Conservation (phyloP, 2,888 invertebrate species). For the Selenia dentaria region DNA sequence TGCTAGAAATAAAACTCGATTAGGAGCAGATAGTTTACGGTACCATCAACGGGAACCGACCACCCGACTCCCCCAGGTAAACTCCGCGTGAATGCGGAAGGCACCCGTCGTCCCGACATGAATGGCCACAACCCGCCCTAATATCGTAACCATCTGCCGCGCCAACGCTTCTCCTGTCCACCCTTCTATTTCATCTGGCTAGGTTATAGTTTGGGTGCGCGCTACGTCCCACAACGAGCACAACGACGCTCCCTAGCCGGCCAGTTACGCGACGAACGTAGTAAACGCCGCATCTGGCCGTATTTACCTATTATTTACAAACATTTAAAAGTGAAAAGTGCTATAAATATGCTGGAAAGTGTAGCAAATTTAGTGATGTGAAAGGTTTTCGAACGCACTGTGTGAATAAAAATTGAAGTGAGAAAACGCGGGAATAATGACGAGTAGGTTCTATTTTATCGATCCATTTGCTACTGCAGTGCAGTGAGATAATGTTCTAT, state of each 20-base stretch:
- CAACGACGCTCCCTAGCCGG: conserved; percentile 47
- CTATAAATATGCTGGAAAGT: neutral
- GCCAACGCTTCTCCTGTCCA: conserved; percentile 47
- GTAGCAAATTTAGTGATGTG: conserved; percentile 3
- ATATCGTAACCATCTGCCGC: conserved; percentile 54
- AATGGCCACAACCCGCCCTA: conserved; percentile 69
- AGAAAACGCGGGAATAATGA: conserved; percentile 64
- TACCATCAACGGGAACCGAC: conserved; percentile 16
- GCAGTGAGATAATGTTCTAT: conserved; percentile 59
- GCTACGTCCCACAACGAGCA: conserved; percentile 59
- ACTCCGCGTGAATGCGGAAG: conserved; percentile 67
- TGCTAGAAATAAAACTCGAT: neutral
- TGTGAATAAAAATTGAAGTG: conserved; percentile 32
- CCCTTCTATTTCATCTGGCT: conserved; percentile 72
- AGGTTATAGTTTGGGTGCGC: conserved; percentile 77
- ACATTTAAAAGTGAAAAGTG: conserved; percentile 3
- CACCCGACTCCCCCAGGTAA: conserved; percentile 28
- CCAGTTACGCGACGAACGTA: conserved; percentile 70
- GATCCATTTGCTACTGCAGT: conserved; percentile 67
- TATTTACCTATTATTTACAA: conserved; percentile 33
- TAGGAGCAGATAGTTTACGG: conserved; percentile 1
- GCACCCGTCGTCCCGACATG: conserved; percentile 60
- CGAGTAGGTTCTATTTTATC: conserved; percentile 61
- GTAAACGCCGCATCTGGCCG: conserved; percentile 58
- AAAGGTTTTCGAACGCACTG: conserved; percentile 35